Conservation (phyloP, 2,113 vertebrate genomes). For the Fregata magnificens region DNA sequence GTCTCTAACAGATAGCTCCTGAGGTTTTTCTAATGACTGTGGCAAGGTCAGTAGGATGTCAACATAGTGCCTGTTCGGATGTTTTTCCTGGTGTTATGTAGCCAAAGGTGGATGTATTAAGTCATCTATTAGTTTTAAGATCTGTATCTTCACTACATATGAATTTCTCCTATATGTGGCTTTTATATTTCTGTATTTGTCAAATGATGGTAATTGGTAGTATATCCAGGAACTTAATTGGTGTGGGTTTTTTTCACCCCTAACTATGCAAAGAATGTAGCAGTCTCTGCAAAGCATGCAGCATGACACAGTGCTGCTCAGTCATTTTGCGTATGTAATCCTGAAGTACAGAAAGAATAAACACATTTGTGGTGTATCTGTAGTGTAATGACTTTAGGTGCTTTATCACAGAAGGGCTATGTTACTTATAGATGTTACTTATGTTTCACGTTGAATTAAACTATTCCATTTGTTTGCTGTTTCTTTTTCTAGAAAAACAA, state of each 20-base stretch:
- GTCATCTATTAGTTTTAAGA: neutral
- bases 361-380: neutral
- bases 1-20: neutral
- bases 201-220: neutral
- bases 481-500: conserved; percentile 91
- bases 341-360: neutral
- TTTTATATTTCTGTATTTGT: neutral
- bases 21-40: neutral
- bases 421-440: neutral
- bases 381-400: neutral
- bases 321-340: neutral
- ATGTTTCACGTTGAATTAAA: neutral
- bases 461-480: neutral
- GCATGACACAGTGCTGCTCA: neutral
- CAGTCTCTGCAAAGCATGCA: neutral
- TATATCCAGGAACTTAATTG: neutral
- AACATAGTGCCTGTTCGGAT: neutral
- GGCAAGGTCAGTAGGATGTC: neutral
- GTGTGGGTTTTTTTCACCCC: neutral
- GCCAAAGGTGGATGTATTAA: neutral
- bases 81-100: neutral
- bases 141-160: neutral
- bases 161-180: neutral
- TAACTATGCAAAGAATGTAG: neutral
- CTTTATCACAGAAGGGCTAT: neutral